Percentiles rank a stretch among this genome's conserved stretches.
Conservation (phyloP, 2,797 vertebrate species). For the Sus cebifrons region DNA sequence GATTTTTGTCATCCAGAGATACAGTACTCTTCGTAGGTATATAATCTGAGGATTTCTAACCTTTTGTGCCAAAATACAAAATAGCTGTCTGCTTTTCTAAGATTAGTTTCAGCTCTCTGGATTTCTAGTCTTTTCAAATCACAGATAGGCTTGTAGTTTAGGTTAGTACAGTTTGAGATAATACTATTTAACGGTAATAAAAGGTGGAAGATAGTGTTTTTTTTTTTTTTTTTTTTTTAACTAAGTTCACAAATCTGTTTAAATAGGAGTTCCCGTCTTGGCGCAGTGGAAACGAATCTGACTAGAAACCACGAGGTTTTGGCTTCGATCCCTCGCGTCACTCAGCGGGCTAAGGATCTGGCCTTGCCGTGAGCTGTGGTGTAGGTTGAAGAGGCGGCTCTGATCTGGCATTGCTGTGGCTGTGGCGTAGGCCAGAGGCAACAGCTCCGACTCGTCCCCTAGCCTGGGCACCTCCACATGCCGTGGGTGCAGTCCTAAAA, state of each 20-base stretch:
- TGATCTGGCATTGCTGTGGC: no score
- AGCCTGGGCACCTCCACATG: no score
- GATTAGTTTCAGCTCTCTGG: slow-evolving; percentile 1
- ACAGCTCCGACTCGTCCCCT: no score
- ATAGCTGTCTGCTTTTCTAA: neutral
- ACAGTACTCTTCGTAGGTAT: neutral
- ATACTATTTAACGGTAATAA: slow-evolving; percentile 21
- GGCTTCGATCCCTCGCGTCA: no score
- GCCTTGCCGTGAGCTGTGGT: no score
- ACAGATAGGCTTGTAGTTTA: slow-evolving; percentile 25
- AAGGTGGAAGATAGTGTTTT: neutral
- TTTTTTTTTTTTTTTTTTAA: slow-evolving; percentile 44
- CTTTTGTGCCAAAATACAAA: neutral
- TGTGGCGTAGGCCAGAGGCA: no score
- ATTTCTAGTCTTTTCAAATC: slow-evolving; percentile 13
- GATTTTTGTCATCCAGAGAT: neutral
- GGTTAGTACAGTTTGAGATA: neutral
- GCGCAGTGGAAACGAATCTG: no score
- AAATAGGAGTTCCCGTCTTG: neutral
- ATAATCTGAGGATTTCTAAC: neutral
- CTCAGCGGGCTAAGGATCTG: no score
- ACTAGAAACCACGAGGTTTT: no score
- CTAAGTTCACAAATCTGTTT: slow-evolving; percentile 28
- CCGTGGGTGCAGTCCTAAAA: no score
- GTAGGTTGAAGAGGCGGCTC: no score